Base-by-base conservation (phyloP, 2,888 invertebrate species). In the Lysandra coridon region DNA sequence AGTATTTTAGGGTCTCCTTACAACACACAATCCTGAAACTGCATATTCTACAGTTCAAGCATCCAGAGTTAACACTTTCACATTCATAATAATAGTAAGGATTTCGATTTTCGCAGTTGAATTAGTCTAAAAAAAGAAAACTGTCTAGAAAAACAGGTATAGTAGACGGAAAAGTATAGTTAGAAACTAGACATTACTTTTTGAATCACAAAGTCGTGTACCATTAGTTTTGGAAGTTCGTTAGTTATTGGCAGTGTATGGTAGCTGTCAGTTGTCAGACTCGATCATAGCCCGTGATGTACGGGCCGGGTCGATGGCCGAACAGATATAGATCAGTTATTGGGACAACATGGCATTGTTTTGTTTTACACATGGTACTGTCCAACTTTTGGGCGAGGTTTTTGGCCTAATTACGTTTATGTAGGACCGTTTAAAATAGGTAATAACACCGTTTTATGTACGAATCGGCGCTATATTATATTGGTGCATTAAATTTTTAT, bases 291-390 rank as follows among this genome's bases (percentile, higher is more conserved):
- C 10, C 30, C 60, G 44, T 74, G 30, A 75, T 53, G 49, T 75
- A 49, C 53, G 7, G 17, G 44, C 74, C 73, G 44, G 75, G 75
- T 75, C 75, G 75, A 75, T 30, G 75, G 49, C 75, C 75, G 49
- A 4, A 30, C 30, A 23, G 5, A 75, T 53, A 75, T 75, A 75
- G 49, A 75, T 30, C 53, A 53, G 75, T 75, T 75, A 75, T 75
- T 75, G 75, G 75, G 75, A 49, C 49, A 49, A 74, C 75, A 75
- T 75, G 75, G 75, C 53, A 75, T 75, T 75, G 75, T 74, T 40
- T 74, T 74, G 14, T 53, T 44, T 75, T 75, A 49, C 44, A 44
- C 40, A n/a, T 37, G 6, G 73, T 40, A 17, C 40, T 7, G n/a
- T 37, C n/a, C 37, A 33, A 14, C 12, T 62, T 40, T 5, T 73